These are phyloP conservation scores for Rhadinocentrus ornatus DNA, from an alignment of 2,797 vertebrate species.

Conservation along the genomic window DNA sequence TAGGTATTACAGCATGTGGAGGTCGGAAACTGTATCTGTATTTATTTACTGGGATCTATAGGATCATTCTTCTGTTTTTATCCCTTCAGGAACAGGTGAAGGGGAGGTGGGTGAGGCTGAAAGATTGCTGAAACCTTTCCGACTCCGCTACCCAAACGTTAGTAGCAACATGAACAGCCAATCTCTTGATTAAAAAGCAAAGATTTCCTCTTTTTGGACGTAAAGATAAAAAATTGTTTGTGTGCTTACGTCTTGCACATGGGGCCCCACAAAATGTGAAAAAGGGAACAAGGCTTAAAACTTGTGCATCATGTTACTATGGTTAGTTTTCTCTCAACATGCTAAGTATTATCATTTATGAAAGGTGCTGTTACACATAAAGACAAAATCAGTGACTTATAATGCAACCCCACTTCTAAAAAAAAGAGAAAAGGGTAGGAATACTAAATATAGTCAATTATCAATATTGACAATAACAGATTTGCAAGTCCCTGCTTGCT, in stretches of 20 bases:
- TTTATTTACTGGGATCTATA: background rate
- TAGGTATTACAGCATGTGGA: conserved; percentile 74
- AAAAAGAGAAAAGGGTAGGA: too few relatives aligned
- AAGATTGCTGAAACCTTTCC: conserved; percentile 82
- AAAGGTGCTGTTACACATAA: too few relatives aligned
- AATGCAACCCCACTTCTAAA: too few relatives aligned
- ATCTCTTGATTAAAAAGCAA: background rate
- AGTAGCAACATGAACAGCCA: conserved; percentile 23
- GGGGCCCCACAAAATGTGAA: background rate
- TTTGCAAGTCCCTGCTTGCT: too few relatives aligned
- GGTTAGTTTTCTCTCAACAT: too few relatives aligned
- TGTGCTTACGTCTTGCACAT: background rate
- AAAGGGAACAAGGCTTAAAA: background rate
- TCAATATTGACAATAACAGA: too few relatives aligned
- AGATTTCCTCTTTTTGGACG: background rate
- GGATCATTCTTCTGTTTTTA: background rate
- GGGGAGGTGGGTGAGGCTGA: conserved; percentile 84
- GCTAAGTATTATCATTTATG: too few relatives aligned
- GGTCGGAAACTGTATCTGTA: background rate
- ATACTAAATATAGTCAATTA: too few relatives aligned
- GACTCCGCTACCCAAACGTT: conserved; percentile 83
- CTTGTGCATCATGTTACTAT: too few relatives aligned
- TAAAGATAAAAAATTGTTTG: background rate
- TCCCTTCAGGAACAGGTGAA: conserved; percentile 83
- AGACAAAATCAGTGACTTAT: too few relatives aligned